Percentiles rank a stretch among this genome's conserved stretches.
Evolutionary conservation across 2,113 vertebrate species (phyloP).

Genomic region (Sclerurus mexicanus): DNA sequence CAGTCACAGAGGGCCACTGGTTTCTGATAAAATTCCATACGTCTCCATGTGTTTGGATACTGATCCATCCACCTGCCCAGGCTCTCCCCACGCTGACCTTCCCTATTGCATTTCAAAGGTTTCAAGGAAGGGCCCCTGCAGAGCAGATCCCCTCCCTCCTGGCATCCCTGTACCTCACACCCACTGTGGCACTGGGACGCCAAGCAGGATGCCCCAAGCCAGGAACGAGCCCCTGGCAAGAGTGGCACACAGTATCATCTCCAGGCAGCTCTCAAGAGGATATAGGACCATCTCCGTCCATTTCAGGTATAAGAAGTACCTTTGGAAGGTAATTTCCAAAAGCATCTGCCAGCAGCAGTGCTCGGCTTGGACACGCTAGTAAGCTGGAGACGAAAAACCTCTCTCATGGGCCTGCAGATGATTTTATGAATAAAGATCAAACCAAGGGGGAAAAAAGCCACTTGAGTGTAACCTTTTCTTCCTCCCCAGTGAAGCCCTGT

Average conservation of each 20-base stretch:
- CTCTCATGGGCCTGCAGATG: background rate
- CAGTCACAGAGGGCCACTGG: accelerated
- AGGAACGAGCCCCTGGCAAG: background rate
- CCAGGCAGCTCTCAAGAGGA: background rate
- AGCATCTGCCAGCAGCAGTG: background rate
- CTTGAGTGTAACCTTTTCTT: background rate
- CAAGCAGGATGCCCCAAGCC: background rate
- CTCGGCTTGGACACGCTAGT: background rate
- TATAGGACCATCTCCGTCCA: background rate
- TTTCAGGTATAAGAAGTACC: background rate
- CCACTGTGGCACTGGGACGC: background rate
- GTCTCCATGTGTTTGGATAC: background rate
- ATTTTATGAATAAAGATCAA: background rate
- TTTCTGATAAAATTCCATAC: background rate
- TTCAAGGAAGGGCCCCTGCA: background rate
- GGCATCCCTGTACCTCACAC: accelerated
- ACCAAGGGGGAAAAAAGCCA: background rate
- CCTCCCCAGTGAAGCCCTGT: background rate
- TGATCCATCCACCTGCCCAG: background rate
- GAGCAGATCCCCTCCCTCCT: background rate
- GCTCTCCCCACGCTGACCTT: background rate
- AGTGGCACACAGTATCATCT: background rate
- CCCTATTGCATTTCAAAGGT: background rate
- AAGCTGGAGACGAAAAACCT: background rate
- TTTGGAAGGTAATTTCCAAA: background rate